Evolutionary conservation across 2,888 invertebrate species (phyloP), one percentile per base, ranked within the genome.

Genomic region (Pristionchus maxplancki): DNA sequence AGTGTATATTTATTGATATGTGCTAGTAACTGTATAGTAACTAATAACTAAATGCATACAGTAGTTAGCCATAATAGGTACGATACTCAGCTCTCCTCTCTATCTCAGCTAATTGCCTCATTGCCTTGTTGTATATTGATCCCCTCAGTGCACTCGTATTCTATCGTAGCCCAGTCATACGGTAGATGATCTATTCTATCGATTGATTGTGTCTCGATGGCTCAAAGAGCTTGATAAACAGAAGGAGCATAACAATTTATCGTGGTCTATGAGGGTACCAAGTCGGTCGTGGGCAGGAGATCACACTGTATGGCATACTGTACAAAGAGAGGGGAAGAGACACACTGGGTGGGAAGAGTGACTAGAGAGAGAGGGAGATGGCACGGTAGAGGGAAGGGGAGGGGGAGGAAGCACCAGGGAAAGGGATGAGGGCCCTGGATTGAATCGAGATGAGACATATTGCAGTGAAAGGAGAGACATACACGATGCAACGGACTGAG

Each of bases 181-280:
- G 74, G 40, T 74, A 74, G 74, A 40, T 24, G 0, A 40, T 24
- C 24, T 40, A 37, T 6, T 74, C 74, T 40, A 74, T 74, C 74
- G 74, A 74, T 74, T 40, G 74, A 74, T 37, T 74, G 74, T 74
- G 74, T 37, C 74, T 74, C 40, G 74, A 74, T 74, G 74, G 74
- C 74, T 74, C 74, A 24, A 74, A 74, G 74, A 74, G 74, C 74
- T 74, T 74, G 74, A 74, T 74, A 74, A 74, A 74, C 40, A 40
- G 81, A 81, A 81, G 81, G 81, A 81, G 81, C 44, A 81, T 48
- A 84, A 84, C 84, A 62, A 62, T 84, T 84, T 84, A 84, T 84
- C 84, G 58, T 84, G 40, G 37, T 74, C 74, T 34, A 84, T 44
- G 20, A 58, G 44, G 40, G 48, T 48, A 81, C 81, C 48, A 81